Conservation (phyloP, 2,797 vertebrate genomes). For the Acridotheres tristis region DNA sequence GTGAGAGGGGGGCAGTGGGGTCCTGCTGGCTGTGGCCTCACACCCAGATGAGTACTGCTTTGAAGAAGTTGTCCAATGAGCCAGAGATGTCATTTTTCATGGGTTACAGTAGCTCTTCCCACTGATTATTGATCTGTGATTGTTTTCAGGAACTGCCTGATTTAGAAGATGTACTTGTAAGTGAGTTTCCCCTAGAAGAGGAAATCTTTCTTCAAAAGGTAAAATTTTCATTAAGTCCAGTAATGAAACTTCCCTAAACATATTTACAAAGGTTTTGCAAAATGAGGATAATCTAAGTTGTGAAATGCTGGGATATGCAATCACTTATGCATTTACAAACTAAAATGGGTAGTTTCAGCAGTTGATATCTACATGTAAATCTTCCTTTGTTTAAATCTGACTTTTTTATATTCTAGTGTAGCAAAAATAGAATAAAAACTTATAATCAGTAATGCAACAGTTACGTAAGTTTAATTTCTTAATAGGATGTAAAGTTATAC, state of each 20-base stretch:
- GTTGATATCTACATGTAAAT: not conserved
- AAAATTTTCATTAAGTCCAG: not conserved
- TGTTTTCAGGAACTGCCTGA: slow-evolving; percentile 88
- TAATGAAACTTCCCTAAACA: not conserved
- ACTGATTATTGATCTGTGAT: not conserved
- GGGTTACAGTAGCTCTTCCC: not conserved
- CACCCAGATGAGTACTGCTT: not conserved
- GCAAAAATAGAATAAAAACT: not conserved
- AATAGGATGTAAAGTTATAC: not conserved
- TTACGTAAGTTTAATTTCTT: not conserved
- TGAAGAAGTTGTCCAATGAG: not conserved
- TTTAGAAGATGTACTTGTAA: slow-evolving; percentile 83
- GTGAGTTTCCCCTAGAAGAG: slow-evolving; percentile 26
- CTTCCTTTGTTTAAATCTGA: not conserved
- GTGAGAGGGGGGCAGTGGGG: not conserved
- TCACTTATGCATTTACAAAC: not conserved
- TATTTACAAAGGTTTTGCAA: not conserved
- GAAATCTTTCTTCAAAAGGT: slow-evolving; percentile 44
- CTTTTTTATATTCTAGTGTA: not conserved
- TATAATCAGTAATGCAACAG: not conserved
- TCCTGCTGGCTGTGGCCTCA: not conserved
- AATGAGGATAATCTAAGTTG: not conserved
- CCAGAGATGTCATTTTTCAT: not conserved
- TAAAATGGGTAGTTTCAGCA: not conserved
- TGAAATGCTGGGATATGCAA: not conserved